Evolutionary conservation across 2,797 vertebrate genomes (phyloP), one percentile per base, ranked within the genome.

Genomic region (Onychomys leucogaster): DNA sequence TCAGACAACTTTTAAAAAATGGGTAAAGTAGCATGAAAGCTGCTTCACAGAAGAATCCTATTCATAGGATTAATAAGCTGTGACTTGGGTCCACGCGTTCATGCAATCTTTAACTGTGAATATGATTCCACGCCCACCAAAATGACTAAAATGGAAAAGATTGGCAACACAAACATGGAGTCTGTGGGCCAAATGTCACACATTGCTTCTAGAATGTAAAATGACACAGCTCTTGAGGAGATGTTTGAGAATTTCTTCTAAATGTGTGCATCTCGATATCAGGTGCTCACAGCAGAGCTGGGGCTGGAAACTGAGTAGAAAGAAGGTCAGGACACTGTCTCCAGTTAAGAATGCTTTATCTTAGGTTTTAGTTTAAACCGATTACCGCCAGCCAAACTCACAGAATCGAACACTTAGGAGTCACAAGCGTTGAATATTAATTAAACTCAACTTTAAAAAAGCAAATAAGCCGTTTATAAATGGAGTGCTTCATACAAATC

Each of bases 371-470:
- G 25, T 55, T 95, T 84, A 43, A 80, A 52, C 37, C 21, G 9
- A 92, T 59, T 63, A 57, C 27, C 59, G 65, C 6, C 59, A 23
- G 73, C 52, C 27, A 75, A 52, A 57, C 37, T 67, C 81, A 85
- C 2, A n/a, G 73, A 75, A 84, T 6, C 32, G 21, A 93, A 67
- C 61, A 52, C 17, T 67, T 71, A 43, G 59, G 76, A 84, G 46
- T 84, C 55, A 32, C 61, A 69, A 52, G 4, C 17, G 2, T 0
- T 88, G 55, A 25, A 73, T 57, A 69, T 41, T 57, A 69, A 82
- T 93, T 67, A 85, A 89, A 71, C 16, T 23, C 84, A 49, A 41
- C 81, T 67, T 61, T 52, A 52, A 65, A 63, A 91, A 94, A 76
- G 52, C 21, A 86, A 86, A 96, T 8, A 90, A 87, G 49, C 1